Base-by-base conservation (phyloP, 2,797 vertebrate species). In the Phylloscopus collybita region DNA sequence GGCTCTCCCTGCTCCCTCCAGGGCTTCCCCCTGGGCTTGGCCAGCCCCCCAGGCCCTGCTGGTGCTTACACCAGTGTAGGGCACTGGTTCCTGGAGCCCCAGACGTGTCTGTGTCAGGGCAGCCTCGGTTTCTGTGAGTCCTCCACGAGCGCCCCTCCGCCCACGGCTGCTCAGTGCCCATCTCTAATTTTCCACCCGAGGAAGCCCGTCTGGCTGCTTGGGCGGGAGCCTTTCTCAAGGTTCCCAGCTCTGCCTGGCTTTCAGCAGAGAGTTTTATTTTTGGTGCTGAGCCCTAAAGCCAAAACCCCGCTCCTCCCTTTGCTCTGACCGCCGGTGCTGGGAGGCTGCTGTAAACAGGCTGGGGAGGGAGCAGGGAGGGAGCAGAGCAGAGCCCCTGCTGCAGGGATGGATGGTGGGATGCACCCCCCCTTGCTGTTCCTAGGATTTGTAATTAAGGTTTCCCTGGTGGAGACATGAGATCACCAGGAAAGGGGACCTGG, bases 251-350 rank as follows among this genome's bases (percentile, higher is more conserved):
- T 60, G 87, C 62, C 54, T 95, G 90, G 74, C 90, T 94, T 66
- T 86, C 90, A 82, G 92, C 93, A 72, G 26, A 80, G 36, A 67
- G 89, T 82, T 93, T 97, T 97, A 97, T 97, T 97, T 97, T 96
- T 95, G 94, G 91, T 93, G 30, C 74, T 53, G 27, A 90, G 82
- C 74, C 86, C 74, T 73, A 76, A 79, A 93, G 94, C 94, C 96
- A 96, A 96, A 96, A 60, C 57, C 76, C 90, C 8, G 60, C 92
- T 94, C 93, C 92, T 96, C 91, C 96, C 96, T 95, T 79, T 30
- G 93, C 92, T 90, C 65, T 0, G 6, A 87, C 86, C 51, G 57
- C 95, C 30, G 13, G 87, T 5, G 56, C 92, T 27, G 70, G 53
- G 94, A 90, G 78, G 57, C 54, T 79, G 93, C 76, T 34, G 89